Conservation (phyloP, 1,140 invertebrate species). For the Orchestia grillus region DNA sequence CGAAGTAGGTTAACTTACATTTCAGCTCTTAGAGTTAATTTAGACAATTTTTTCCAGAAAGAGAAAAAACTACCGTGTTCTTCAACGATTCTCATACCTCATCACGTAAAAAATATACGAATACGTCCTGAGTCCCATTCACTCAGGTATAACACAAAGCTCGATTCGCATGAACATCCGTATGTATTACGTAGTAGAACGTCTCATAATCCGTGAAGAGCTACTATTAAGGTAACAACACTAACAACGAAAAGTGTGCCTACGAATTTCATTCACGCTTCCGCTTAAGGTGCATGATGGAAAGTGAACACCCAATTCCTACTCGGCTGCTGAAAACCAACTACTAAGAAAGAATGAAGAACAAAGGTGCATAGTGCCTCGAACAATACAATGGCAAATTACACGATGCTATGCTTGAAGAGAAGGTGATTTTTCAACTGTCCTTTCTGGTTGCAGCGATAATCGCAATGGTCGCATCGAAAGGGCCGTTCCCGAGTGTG, state of each 20-base stretch:
- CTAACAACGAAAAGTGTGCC: neutral
- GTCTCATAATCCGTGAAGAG: neutral
- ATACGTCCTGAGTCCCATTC: neutral
- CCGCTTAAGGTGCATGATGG: neutral
- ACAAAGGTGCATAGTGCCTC: neutral
- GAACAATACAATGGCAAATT: neutral
- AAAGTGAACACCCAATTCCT: neutral
- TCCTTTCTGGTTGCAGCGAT: constrained; percentile 59
- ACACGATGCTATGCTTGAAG: constrained; percentile 41
- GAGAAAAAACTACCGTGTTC: neutral
- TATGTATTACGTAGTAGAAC: neutral
- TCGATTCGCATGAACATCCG: neutral
- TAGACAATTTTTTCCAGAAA: neutral
- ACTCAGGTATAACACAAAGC: neutral
- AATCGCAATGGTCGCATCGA: constrained; percentile 74
- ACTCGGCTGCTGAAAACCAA: neutral
- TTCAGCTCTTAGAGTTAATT: neutral
- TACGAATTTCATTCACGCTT: neutral
- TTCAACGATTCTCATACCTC: neutral
- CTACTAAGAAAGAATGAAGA: neutral
- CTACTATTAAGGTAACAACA: neutral
- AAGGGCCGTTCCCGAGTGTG: constrained; percentile 94
- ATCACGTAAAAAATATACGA: neutral
- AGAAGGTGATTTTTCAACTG: constrained; percentile 45
- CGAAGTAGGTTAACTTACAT: too few relatives aligned